phyloP scores from a whole-genome alignment of 1,140 invertebrate species.

The Drosophila biarmipes region DNA sequence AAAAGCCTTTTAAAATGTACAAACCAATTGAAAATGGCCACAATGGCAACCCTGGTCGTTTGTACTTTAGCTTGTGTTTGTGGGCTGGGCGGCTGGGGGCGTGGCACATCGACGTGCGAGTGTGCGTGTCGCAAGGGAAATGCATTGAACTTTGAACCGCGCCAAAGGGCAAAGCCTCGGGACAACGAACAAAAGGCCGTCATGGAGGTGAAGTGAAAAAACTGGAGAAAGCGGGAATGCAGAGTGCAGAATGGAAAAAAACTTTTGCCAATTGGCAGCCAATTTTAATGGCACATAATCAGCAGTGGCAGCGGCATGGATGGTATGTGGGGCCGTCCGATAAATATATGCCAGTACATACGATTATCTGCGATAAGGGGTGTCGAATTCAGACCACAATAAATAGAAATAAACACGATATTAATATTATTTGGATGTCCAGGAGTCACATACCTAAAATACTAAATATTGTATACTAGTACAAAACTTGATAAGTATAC shows the following conservation, averaged over 20 bases:
- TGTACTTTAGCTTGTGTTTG: not conserved
- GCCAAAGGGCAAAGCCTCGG: conserved; percentile 39
- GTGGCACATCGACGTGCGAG: conserved; percentile 5
- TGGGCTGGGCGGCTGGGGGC: not conserved
- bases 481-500: too few species aligned
- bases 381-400: not conserved
- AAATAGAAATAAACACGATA: too few species aligned
- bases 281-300: conserved; percentile 65
- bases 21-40: conserved; percentile 1
- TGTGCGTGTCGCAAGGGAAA: conserved; percentile 54
- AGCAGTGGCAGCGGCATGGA: conserved; percentile 17
- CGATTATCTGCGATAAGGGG: conserved; percentile 38
- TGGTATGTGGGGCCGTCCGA: conserved; percentile 8
- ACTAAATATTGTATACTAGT: too few species aligned
- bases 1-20: too few species aligned
- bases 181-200: conserved; percentile 7
- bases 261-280: conserved; percentile 61
- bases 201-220: not conserved
- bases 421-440: too few species aligned
- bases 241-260: conserved; percentile 18
- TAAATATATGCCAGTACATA: conserved; percentile 30
- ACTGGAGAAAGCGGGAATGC: conserved; percentile 21
- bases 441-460: too few species aligned
- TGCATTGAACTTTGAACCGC: conserved; percentile 65
- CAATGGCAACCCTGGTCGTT: conserved; percentile 2